Percentiles rank a stretch among this genome's conserved stretches.
These are phyloP conservation scores for Lobophora halterata DNA, from an alignment of 2,888 invertebrate species.

Conservation along the genomic window DNA sequence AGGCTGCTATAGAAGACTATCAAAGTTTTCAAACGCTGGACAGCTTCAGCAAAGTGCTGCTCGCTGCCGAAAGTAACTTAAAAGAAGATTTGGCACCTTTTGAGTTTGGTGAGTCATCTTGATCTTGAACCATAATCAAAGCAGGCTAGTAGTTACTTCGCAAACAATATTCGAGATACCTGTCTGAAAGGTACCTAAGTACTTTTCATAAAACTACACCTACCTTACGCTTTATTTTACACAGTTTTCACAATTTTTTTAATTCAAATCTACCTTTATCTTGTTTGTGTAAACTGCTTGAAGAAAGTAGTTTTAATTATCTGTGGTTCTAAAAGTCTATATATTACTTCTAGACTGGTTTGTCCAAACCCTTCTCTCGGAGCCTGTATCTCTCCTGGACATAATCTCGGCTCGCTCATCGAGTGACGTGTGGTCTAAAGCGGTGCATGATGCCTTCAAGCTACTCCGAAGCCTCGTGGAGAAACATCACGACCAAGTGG, in stretches of 20 bases:
- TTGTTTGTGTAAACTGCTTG: too few species aligned
- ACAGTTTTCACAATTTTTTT: too few species aligned
- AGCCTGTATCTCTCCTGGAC: conserved; percentile 45
- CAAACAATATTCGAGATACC: too few species aligned
- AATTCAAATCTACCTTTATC: too few species aligned
- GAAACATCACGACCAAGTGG: conserved; percentile 32
- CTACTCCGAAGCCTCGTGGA: conserved; percentile 38
- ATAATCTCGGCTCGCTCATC: conserved; percentile 32
- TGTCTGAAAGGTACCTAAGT: too few species aligned
- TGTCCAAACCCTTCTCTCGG: conserved; percentile 44
- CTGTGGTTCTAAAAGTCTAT: background rate
- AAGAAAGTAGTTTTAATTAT: background rate
- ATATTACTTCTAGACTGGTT: conserved; percentile 50
- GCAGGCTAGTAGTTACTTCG: too few species aligned
- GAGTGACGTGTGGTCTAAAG: conserved; percentile 42
- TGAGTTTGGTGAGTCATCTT: conserved; percentile 48
- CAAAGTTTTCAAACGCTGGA: conserved; percentile 22
- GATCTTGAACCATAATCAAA: too few species aligned
- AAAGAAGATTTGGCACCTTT: conserved; percentile 51
- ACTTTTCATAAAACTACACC: too few species aligned
- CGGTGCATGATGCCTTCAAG: conserved; percentile 44
- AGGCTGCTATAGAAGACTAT: conserved; percentile 11
- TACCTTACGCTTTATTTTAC: too few species aligned
- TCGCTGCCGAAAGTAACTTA: conserved; percentile 40
- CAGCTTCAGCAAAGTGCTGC: conserved; percentile 39